These are phyloP conservation scores for Perca flavescens DNA, from an alignment of 2,113 vertebrate species.

Conservation along the genomic window DNA sequence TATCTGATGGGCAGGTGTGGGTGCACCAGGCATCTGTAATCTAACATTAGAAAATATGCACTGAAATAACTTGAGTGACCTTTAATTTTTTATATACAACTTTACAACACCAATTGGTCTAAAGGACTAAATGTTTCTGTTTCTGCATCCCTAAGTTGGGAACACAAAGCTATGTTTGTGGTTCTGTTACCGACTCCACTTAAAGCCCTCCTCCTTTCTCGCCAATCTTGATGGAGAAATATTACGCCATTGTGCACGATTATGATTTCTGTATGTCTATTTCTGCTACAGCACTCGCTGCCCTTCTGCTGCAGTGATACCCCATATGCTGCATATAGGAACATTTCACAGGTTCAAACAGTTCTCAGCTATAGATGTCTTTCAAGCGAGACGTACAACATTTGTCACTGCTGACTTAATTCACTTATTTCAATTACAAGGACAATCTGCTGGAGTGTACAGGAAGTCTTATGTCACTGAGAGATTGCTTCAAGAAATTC, in stretches of 20 bases:
- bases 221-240: conserved; percentile 34
- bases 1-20: conserved; percentile 1
- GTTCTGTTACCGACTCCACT: neutral
- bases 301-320: conserved; percentile 66
- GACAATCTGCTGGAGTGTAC: conserved; percentile 36
- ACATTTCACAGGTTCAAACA: conserved; percentile 64
- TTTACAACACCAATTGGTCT: conserved; percentile 5
- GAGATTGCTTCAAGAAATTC: conserved; percentile 25
- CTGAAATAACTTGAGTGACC: conserved; percentile 2
- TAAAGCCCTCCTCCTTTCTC: conserved; percentile 32
- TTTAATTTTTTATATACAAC: conserved; percentile 24
- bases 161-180: conserved; percentile 17
- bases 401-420: conserved; percentile 63
- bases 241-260: conserved; percentile 47
- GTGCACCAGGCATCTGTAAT: conserved; percentile 28
- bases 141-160: neutral
- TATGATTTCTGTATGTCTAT: conserved; percentile 69
- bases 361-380: conserved; percentile 59
- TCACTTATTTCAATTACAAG: conserved; percentile 66
- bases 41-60: conserved; percentile 1
- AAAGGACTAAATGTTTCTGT: neutral
- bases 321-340: conserved; percentile 62
- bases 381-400: conserved; percentile 49
- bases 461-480: conserved; percentile 59
- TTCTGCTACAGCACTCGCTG: conserved; percentile 60